Evolutionary conservation across 2,888 invertebrate genomes (phyloP), one percentile per base, ranked within the genome.

Genomic region (Urechis unicinctus): DNA sequence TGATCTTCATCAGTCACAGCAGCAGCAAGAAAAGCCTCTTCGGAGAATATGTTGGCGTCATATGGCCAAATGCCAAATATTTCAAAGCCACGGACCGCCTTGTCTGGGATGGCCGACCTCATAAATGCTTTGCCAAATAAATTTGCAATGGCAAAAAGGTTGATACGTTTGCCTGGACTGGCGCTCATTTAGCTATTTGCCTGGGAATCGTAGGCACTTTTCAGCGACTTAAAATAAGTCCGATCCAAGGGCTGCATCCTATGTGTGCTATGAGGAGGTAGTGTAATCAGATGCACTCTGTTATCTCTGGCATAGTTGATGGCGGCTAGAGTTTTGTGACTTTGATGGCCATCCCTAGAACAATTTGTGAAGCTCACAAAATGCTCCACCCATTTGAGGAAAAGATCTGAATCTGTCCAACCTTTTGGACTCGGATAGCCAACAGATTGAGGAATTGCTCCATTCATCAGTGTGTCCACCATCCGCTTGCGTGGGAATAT

Each of bases 191-290:
- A 66, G 31, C 24, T 55, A 46, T 65, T 59, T 30, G 60, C 50
- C 26, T 28, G 56, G 17, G 44, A 44, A 43, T 60, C 62, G 53
- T 63, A 66, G 25, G 57, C 55, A 21, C 55, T 53, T 44, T 63
- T 68, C 28, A 68, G 52, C n/a, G 64, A 55, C 46, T 61, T 61
- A 50, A 67, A 67, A 29, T 61, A 67, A 0, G 61, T 54, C 24
- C 60, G 44, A 51, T 68, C 66, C 5, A 68, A 52, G 9, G 66
- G 66, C 53, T 68, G 67, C 60, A 68, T 50, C 46, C 58, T 62
- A 61, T 50, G 75, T 67, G 65, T 78, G 70, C 61, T 74, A 47
- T 55, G 75, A 21, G 74, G 73, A 25, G 74, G 74, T 28, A 72
- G 62, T 53, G 68, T 72, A 21, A 77, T 46, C 26, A 79, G 64